Percentiles rank a stretch among this genome's conserved stretches.
phyloP scores from a whole-genome alignment of 1,140 invertebrate genomes.

The Drosophila pruinosa region DNA sequence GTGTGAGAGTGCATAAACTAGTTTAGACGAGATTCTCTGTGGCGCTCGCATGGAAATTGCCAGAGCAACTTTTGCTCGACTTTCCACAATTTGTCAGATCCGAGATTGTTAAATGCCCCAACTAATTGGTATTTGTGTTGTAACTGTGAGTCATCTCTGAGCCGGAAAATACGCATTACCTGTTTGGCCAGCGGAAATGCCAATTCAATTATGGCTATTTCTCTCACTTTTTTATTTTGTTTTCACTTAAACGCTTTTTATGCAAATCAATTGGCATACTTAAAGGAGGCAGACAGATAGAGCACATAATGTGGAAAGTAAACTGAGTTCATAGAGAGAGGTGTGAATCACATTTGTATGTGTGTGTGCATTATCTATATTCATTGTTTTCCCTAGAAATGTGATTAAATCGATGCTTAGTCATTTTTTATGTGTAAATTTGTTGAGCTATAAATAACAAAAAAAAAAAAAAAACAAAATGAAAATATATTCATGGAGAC shows the following conservation, averaged over 20 bases:
- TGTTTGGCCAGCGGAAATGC: conserved; percentile 52
- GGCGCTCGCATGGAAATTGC: conserved; percentile 59
- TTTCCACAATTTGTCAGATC: conserved; percentile 51
- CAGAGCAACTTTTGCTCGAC: conserved; percentile 49
- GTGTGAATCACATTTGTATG: conserved; percentile 26
- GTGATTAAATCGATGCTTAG: conserved; percentile 30
- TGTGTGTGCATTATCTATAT: conserved; percentile 31
- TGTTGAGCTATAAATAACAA: conserved; percentile 15
- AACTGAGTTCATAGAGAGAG: conserved; percentile 14
- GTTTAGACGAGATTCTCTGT: conserved; percentile 63
- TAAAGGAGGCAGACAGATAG: conserved; percentile 13
- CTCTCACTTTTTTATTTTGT: too few relatives aligned
- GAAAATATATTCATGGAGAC: conserved; percentile 5
- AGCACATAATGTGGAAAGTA: conserved; percentile 31
- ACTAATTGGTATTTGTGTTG: neutral
- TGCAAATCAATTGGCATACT: conserved; percentile 59
- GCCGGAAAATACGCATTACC: conserved; percentile 32
- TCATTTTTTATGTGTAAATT: conserved; percentile 32
- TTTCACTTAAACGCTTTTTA: conserved; percentile 29
- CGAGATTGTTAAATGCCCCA: conserved; percentile 52
- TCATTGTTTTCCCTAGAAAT: conserved; percentile 31
- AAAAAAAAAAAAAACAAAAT: neutral
- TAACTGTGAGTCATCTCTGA: conserved; percentile 47
- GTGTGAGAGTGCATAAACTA: conserved; percentile 53
- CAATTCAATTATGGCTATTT: conserved; percentile 11